Evolutionary conservation across 2,113 vertebrate species (phyloP), one percentile per base, ranked within the genome.

Genomic region (Microtus pennsylvanicus): DNA sequence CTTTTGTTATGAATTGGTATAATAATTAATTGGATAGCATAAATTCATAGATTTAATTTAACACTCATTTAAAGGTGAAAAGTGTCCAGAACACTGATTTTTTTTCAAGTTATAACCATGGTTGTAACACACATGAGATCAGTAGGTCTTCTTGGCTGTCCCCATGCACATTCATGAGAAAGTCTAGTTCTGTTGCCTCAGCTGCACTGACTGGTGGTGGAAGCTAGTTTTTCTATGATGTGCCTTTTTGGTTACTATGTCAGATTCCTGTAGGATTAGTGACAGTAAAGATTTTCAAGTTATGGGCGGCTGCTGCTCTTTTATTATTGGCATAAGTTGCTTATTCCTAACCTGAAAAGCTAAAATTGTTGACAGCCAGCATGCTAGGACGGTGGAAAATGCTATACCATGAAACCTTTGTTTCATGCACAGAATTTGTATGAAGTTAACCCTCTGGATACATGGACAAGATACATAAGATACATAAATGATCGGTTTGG

Each of bases 31-130:
- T 63, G 28, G 76, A 77, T 47, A 74, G 33, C 1, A 1, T 89
- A 81, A 95, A 77, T 50, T 81, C 35, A n/a, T 38, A 70, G 16
- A 90, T 88, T 93, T 85, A 76, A 74, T 82, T 76, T 75, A 87
- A 50, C 19, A 16, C 16, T 92, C 28, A 58, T 77, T 93, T 91
- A 77, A 94, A 95, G 24, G 42, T 78, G 76, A 76, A 55, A 72
- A 94, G 55, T 61, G 63, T 47, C 55, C 35, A 67, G 85, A 93
- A 83, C 89, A 63, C 42, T 94, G 50, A 81, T 50, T 94, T 86
- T 19, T 58, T 58, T 5, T 45, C 33, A 65, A 28, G 28, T 80
- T 75, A 26, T 75, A 69, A 4, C 14, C 94, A n/a, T 42, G 24
- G 11, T 67, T 80, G 42, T 12, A 85, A 52, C 21, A 85, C 77